These are phyloP conservation scores for Hapalemur alaotrensis DNA, from an alignment of 2,797 vertebrate species.

Conservation along the genomic window DNA sequence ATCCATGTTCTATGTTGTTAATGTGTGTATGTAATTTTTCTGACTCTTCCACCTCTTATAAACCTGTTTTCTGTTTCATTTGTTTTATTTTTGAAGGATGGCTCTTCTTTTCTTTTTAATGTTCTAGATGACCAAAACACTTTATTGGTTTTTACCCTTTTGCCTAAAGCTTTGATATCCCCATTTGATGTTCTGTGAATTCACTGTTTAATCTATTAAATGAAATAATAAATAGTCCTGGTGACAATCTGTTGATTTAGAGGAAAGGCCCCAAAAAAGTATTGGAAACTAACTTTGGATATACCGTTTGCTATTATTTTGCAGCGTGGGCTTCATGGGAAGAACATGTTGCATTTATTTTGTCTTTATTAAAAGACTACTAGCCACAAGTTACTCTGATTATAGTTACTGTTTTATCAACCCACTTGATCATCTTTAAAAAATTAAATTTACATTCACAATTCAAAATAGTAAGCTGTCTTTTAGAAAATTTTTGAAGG, in stretches of 20 bases:
- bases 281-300: slow-evolving; percentile 18
- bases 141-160: slow-evolving; percentile 58
- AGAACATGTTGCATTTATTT: slow-evolving; percentile 71
- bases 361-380: slow-evolving; percentile 76
- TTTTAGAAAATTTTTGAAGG: slow-evolving; percentile 82
- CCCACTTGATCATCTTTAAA: slow-evolving; percentile 64
- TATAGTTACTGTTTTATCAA: slow-evolving; percentile 59
- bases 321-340: slow-evolving; percentile 61
- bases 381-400: slow-evolving; percentile 62
- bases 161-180: slow-evolving; percentile 71
- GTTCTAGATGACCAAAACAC: slow-evolving; percentile 67
- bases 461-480: slow-evolving; percentile 70
- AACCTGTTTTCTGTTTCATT: slow-evolving; percentile 67
- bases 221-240: slow-evolving; percentile 65
- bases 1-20: slow-evolving; percentile 78
- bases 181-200: slow-evolving; percentile 50
- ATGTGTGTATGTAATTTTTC: slow-evolving; percentile 79
- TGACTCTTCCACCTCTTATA: slow-evolving; percentile 72
- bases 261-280: slow-evolving; percentile 60
- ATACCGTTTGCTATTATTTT: slow-evolving; percentile 28
- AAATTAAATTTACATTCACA: slow-evolving; percentile 65
- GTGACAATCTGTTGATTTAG: slow-evolving; percentile 61
- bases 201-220: slow-evolving; percentile 62
- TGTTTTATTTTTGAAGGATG: slow-evolving; percentile 77
- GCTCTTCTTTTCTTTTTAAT: slow-evolving; percentile 65